Percentiles rank a stretch among this genome's conserved stretches.
Conservation (phyloP, 1,140 invertebrate genomes). For the Calycopis cecrops region DNA sequence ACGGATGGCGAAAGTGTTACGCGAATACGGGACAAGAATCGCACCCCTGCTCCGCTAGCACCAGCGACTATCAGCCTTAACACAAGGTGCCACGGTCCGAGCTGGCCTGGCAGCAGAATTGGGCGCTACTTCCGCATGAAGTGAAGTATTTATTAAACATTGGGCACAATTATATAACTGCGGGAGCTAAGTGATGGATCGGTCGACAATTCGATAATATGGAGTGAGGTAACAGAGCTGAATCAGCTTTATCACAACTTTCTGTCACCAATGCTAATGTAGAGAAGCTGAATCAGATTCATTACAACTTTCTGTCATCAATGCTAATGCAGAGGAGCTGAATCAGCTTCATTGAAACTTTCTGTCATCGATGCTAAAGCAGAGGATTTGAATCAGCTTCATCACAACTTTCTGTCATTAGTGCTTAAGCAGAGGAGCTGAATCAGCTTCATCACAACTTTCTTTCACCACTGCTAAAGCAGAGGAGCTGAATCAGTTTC, state of each 20-base stretch:
- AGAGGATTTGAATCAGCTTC: no score
- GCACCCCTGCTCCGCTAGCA: conserved; percentile 26
- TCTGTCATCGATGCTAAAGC: no score
- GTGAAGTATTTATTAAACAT: conserved; percentile 14
- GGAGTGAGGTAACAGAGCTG: conserved; percentile 4
- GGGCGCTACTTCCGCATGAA: conserved; percentile 26
- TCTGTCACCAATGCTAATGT: no score
- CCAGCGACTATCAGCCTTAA: conserved; percentile 16
- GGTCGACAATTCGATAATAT: conserved; percentile 1
- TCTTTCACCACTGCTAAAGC: no score
- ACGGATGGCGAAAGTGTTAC: conserved; percentile 59
- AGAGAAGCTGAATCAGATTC: no score
- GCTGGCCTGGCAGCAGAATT: conserved; percentile 14
- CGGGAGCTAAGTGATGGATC: conserved; percentile 15
- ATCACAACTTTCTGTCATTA: no score
- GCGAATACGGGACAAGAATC: conserved; percentile 30
- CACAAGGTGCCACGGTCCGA: conserved; percentile 1
- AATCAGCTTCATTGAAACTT: no score
- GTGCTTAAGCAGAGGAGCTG: no score
- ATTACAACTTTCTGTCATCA: no score
- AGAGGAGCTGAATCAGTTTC: no score
- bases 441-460: no score
- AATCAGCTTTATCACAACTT: neutral
- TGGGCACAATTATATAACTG: conserved; percentile 34
- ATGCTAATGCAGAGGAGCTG: no score